Evolutionary conservation across 2,113 vertebrate species (phyloP).

Genomic region (Oreochromis spilurus): DNA sequence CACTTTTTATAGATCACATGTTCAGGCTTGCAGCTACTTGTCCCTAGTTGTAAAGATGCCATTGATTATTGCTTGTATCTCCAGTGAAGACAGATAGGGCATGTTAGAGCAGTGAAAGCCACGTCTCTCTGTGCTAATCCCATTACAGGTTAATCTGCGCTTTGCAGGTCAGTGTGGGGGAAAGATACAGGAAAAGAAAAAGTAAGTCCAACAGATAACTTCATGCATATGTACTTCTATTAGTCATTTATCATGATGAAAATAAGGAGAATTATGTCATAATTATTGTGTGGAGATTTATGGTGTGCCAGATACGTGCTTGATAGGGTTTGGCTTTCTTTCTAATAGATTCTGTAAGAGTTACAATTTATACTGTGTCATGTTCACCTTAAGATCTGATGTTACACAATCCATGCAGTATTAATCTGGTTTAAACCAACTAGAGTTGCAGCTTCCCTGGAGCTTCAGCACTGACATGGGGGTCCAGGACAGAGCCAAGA

Average conservation of each 20-base stretch:
- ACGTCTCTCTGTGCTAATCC: slow-evolving; percentile 54
- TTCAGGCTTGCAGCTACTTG: not conserved
- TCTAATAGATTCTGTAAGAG: not conserved
- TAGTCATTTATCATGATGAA: not conserved
- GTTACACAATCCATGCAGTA: slow-evolving; percentile 30
- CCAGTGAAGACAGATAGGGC: slow-evolving; percentile 11
- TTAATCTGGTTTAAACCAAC: slow-evolving; percentile 22
- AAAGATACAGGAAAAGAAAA: slow-evolving; percentile 25
- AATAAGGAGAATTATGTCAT: not conserved
- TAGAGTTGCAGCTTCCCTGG: not conserved
- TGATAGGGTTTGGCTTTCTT: not conserved
- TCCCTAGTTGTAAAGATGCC: not conserved
- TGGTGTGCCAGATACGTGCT: not conserved
- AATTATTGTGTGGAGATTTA: not conserved
- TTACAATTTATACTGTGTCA: not conserved
- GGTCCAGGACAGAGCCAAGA: slow-evolving; percentile 1
- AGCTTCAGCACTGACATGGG: not conserved
- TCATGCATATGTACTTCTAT: not conserved
- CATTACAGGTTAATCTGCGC: slow-evolving; percentile 66
- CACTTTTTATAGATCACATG: not conserved
- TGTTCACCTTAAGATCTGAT: not conserved
- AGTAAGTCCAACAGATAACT: not conserved
- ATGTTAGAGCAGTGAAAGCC: slow-evolving; percentile 40
- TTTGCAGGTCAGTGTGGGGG: slow-evolving; percentile 60
- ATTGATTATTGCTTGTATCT: slow-evolving; percentile 1